A percentile compares a stretch with the other conserved stretches of the same genome.
Evolutionary conservation across 2,888 invertebrate species (phyloP).

Genomic region (Cerastis leucographa): DNA sequence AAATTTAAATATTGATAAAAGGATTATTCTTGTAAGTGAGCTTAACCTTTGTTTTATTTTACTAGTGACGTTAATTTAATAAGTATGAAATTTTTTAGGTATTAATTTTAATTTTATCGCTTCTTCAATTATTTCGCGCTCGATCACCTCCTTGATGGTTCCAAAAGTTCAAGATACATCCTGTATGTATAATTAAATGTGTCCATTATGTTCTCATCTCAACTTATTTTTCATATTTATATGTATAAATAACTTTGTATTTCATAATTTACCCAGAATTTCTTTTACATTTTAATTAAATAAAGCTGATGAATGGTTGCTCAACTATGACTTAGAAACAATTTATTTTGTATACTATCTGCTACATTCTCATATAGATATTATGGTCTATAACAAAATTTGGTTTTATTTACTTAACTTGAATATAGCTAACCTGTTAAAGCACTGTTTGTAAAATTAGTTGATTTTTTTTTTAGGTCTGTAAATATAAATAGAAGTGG

Average conservation of each 20-base stretch:
- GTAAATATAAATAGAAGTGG: not conserved
- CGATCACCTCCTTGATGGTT: conserved; percentile 15
- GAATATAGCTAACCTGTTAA: not conserved
- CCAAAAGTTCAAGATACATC: conserved; percentile 50
- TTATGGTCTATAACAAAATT: not conserved
- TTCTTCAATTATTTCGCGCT: conserved; percentile 13
- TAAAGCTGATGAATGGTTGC: not conserved
- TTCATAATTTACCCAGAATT: not conserved
- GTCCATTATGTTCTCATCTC: not conserved
- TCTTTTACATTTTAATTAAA: conserved; percentile 1
- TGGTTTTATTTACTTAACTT: not conserved
- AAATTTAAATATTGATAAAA: not conserved
- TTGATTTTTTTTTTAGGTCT: not conserved
- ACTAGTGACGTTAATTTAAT: not conserved
- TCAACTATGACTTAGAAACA: not conserved
- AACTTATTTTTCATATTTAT: not conserved
- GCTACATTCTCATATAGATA: not conserved
- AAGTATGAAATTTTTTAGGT: not conserved
- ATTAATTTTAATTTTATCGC: conserved; percentile 29
- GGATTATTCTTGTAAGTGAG: not conserved
- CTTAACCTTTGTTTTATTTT: not conserved
- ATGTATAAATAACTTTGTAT: not conserved
- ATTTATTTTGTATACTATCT: not conserved
- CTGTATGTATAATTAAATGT: conserved; percentile 40
- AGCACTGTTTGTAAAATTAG: not conserved